Evolutionary conservation across 2,113 vertebrate species (phyloP).

Genomic region (Hypomesus transpacificus): DNA sequence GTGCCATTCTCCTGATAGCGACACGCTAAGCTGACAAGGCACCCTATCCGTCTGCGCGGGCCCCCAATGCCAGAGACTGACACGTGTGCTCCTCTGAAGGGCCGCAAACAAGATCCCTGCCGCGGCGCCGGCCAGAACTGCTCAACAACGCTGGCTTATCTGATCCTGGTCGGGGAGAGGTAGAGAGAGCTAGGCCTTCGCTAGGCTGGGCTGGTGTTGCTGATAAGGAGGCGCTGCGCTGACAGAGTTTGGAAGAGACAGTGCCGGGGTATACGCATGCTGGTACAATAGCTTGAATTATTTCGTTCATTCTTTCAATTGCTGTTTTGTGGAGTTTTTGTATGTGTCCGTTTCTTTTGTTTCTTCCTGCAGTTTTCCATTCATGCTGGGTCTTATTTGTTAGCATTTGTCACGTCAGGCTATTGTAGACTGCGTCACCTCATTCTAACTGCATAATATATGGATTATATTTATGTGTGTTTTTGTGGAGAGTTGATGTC

Average conservation of each 20-base stretch:
- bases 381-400: conserved; percentile 23
- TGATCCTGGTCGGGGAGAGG: conserved; percentile 43
- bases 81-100: conserved; percentile 56
- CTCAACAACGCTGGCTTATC: conserved; percentile 61
- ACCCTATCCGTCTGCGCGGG: conserved; percentile 40
- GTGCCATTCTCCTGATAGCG: conserved; percentile 53
- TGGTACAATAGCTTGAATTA: conserved; percentile 5
- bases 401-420: conserved; percentile 4
- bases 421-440: too few species aligned
- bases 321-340: conserved; percentile 9
- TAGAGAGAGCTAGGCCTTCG: conserved; percentile 12
- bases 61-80: conserved; percentile 44
- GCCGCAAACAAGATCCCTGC: conserved; percentile 63
- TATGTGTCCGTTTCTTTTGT: not conserved
- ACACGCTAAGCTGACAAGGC: conserved; percentile 28
- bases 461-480: not conserved
- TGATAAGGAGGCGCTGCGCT: conserved; percentile 47
- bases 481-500: conserved; percentile 14
- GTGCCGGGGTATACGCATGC: conserved; percentile 27
- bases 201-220: conserved; percentile 21
- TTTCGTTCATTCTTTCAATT: conserved; percentile 19
- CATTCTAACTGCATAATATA: too few species aligned
- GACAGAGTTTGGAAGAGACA: conserved; percentile 26
- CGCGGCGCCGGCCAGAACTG: conserved; percentile 36
- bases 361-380: not conserved